Evolutionary conservation across 2,797 vertebrate species (phyloP).

Genomic region (Mus caroli): DNA sequence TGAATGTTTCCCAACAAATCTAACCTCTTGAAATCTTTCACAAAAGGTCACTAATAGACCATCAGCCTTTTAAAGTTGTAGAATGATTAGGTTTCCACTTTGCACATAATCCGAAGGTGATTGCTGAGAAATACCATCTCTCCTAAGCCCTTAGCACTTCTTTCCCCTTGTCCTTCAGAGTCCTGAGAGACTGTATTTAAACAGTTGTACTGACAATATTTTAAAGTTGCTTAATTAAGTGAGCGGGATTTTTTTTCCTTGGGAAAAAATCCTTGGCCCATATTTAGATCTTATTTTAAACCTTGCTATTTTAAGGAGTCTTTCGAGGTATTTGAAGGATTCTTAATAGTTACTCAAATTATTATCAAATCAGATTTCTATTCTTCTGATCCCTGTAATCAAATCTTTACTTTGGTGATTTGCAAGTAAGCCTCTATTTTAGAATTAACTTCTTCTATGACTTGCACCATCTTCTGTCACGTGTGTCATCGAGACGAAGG

Average conservation of each 20-base stretch:
- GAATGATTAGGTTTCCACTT: conserved; percentile 70
- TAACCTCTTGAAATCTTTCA: conserved; percentile 73
- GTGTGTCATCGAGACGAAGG: conserved; percentile 57
- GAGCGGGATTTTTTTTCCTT: conserved; percentile 56
- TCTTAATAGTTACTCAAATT: conserved; percentile 78
- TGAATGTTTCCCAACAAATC: conserved; percentile 67
- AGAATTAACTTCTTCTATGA: conserved; percentile 64
- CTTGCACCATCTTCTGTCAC: conserved; percentile 59
- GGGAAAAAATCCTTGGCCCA: conserved; percentile 73
- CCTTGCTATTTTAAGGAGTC: conserved; percentile 74
- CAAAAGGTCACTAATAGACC: conserved; percentile 72
- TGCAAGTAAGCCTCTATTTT: conserved; percentile 75
- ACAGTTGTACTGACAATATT: conserved; percentile 64
- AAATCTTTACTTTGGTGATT: conserved; percentile 78
- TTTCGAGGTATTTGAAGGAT: conserved; percentile 77
- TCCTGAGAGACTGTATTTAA: conserved; percentile 69
- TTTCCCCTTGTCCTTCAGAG: conserved; percentile 71
- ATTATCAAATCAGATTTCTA: conserved; percentile 77
- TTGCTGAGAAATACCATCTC: conserved; percentile 65
- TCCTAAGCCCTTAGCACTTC: conserved; percentile 68
- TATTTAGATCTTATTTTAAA: conserved; percentile 76
- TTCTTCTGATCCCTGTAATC: conserved; percentile 79
- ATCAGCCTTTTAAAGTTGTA: conserved; percentile 57
- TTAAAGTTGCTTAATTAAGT: conserved; percentile 79
- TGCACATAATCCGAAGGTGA: conserved; percentile 70